phyloP scores from a whole-genome alignment of 2,113 vertebrate genomes.

The Conger conger region DNA sequence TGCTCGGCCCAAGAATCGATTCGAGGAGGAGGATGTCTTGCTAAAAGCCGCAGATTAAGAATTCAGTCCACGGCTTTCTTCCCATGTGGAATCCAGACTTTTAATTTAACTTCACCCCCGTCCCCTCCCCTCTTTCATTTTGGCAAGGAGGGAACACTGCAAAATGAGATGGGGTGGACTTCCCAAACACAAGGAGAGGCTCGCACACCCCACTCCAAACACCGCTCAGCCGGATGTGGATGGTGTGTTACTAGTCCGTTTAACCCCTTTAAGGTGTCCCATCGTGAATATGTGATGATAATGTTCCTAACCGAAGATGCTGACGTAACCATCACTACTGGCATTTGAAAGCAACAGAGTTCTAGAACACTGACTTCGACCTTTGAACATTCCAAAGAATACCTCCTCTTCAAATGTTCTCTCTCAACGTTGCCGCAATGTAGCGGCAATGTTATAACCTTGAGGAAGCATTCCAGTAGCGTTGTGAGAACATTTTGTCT shows the following conservation, averaged over 20 bases:
- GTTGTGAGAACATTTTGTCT: too few relatives aligned
- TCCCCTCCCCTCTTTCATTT: not conserved
- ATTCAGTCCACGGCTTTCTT: not conserved
- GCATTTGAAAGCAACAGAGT: too few relatives aligned
- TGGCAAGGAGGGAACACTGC: not conserved
- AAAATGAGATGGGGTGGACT: not conserved
- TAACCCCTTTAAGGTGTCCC: not conserved
- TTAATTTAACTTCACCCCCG: not conserved
- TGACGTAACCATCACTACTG: too few relatives aligned
- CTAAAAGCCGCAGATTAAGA: not conserved
- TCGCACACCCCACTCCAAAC: not conserved
- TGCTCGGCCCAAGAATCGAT: not conserved
- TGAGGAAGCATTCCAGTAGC: too few relatives aligned
- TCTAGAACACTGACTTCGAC: too few relatives aligned
- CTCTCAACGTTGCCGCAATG: too few relatives aligned
- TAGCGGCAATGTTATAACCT: too few relatives aligned
- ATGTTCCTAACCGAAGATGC: too few relatives aligned
- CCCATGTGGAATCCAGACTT: not conserved
- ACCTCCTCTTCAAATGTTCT: too few relatives aligned
- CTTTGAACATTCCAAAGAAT: too few relatives aligned
- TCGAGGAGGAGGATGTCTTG: not conserved
- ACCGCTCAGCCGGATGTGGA: too few relatives aligned
- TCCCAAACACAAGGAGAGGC: not conserved
- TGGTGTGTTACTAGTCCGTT: conserved; percentile 2
- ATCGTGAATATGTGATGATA: too few relatives aligned